Evolutionary conservation across 2,888 invertebrate species (phyloP).

Genomic region (Tachina fera): DNA sequence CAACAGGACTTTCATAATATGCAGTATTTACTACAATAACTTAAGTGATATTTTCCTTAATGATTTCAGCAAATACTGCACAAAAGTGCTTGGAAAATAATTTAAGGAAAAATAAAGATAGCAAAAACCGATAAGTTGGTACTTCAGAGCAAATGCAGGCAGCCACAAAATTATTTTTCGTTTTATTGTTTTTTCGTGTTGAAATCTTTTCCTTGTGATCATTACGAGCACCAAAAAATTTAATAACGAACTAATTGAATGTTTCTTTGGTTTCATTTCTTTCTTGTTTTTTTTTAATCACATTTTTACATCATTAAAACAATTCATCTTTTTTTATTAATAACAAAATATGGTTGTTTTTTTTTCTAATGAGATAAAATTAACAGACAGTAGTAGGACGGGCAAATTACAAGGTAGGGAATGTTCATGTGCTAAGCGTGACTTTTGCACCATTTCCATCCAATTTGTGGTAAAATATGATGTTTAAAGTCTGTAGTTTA

Average conservation of each 20-base stretch:
- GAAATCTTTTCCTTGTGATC: not conserved
- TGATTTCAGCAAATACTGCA: conserved; percentile 42
- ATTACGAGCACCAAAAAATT: conserved; percentile 62
- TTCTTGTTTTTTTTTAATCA: conserved; percentile 24
- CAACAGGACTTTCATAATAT: conserved; percentile 60
- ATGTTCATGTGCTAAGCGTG: conserved; percentile 3
- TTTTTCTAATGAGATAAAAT: conserved; percentile 33
- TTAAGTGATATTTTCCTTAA: conserved; percentile 45
- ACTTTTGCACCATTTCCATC: conserved; percentile 35
- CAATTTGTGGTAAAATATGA: too few species aligned
- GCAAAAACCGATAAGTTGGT: not conserved
- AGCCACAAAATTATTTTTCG: conserved; percentile 22
- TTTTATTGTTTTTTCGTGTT: conserved; percentile 45
- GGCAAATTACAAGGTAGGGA: conserved; percentile 3
- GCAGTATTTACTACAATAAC: conserved; percentile 33
- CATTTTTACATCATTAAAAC: conserved; percentile 17
- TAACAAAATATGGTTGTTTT: conserved; percentile 37
- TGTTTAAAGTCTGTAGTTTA: too few species aligned
- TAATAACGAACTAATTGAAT: conserved; percentile 72
- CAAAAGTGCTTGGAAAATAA: conserved; percentile 13
- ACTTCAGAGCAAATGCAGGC: conserved; percentile 17
- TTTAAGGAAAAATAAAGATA: conserved; percentile 10
- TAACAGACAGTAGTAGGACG: conserved; percentile 33
- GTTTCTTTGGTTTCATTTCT: conserved; percentile 45
- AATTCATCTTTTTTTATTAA: conserved; percentile 57